These are phyloP conservation scores for Heliconius hortense DNA, from an alignment of 2,888 invertebrate species.

Conservation along the genomic window DNA sequence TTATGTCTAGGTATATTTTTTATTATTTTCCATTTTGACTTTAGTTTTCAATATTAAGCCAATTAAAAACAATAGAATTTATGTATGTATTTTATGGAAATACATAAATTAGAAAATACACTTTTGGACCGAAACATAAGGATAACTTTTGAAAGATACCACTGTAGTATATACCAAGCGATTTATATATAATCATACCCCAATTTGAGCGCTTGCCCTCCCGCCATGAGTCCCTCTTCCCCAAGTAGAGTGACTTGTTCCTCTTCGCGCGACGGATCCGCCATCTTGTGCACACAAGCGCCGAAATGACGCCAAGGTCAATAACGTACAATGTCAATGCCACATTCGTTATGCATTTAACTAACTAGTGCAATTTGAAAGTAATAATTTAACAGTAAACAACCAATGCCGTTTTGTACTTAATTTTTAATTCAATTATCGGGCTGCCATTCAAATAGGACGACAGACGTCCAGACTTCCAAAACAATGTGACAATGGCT, in stretches of 20 bases:
- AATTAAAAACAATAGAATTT: neutral
- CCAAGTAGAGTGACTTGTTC: constrained; percentile 97
- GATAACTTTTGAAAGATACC: constrained; percentile 9
- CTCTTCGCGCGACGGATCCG: constrained; percentile 97
- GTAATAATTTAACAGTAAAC: neutral
- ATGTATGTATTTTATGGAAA: neutral
- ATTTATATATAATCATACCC: constrained; percentile 86
- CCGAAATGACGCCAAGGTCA: constrained; percentile 81
- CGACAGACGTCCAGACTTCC: constrained; percentile 40
- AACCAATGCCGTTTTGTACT: constrained; percentile 1
- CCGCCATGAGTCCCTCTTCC: constrained; percentile 96
- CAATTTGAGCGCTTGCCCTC: constrained; percentile 98
- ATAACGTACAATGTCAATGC: constrained; percentile 87
- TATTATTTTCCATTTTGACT: neutral
- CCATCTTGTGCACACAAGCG: constrained; percentile 92
- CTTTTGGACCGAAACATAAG: too few species aligned
- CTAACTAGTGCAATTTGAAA: neutral
- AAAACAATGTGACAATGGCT: constrained; percentile 66
- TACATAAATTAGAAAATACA: too few species aligned
- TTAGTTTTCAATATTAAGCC: neutral
- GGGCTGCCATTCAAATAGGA: constrained; percentile 21
- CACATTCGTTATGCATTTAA: constrained; percentile 53
- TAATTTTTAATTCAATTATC: constrained; percentile 4
- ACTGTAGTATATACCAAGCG: constrained; percentile 25
- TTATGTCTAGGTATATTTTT: neutral